Evolutionary conservation across 2,113 vertebrate genomes (phyloP).

Genomic region (Panthera tigris): DNA sequence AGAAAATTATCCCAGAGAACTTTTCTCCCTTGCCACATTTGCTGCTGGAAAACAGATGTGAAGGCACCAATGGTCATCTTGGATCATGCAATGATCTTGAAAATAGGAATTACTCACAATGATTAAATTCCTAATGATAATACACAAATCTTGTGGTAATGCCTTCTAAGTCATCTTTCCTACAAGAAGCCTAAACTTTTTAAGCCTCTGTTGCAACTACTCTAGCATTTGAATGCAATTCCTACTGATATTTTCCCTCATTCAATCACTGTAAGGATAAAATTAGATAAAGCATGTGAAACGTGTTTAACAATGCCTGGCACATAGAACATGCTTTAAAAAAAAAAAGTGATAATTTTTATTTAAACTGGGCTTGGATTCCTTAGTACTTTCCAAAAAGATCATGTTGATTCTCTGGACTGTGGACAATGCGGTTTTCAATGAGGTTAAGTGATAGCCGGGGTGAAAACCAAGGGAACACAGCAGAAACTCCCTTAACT

Average conservation of each 20-base stretch:
- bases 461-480: background rate
- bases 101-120: background rate
- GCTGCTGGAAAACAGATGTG: background rate
- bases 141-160: background rate
- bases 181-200: background rate
- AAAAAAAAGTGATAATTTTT: slow-evolving; percentile 13
- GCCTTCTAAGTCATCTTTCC: background rate
- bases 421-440: background rate
- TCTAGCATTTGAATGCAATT: background rate
- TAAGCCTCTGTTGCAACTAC: background rate
- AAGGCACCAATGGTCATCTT: background rate
- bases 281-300: background rate
- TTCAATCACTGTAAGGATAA: background rate
- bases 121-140: background rate
- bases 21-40: background rate
- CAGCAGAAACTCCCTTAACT: background rate
- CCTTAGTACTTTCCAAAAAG: background rate
- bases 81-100: background rate
- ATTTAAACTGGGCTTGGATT: background rate
- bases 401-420: background rate
- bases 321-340: background rate
- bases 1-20: background rate
- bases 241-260: background rate
- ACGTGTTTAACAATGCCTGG: background rate
- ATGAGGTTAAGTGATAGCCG: background rate